Base-by-base conservation (phyloP, 2,797 vertebrate genomes). In the Parotocinclus haroldoi region DNA sequence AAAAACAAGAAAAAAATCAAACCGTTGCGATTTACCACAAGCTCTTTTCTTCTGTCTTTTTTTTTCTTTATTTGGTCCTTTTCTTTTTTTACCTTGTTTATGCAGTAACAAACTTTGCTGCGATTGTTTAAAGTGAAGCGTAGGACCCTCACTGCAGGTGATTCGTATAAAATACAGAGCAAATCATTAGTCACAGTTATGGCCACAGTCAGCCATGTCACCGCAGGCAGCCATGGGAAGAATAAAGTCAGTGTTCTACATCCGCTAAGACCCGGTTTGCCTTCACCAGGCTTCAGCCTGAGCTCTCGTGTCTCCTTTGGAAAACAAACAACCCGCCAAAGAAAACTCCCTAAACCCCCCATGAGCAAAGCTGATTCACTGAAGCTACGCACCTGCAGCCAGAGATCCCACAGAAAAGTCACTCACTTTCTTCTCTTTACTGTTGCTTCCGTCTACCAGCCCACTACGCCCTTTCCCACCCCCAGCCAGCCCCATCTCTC, bases 131-230 rank as follows among this genome's bases (percentile, higher is more conserved):
- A 78, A 70, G 71, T 59, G 38, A 61, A 39, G 72, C 80, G 71
- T 64, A 57, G 54, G 68, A 75, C 78, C 13, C 79, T 58, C 19
- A 73, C 76, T 69, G 44, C 16, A 13, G 49, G 59, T 37, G 76
- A 82, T 86, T 85, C 80, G 80, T 85, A 80, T 81, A 80, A 83
- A 84, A 81, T 56, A 69, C 78, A 85, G 81, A 82, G 81, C 52
- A 74, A 72, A 68, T 83, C 81, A 84, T 82, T 72, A 66, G 75
- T 16, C 55, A 78, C 81, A 76, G 84, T 85, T 76, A 83, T 51
- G 54, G 46, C 49, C 36, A 57, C 79, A 78, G 85, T 82, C 80
- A 39, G 58, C 65, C 74, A 72, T 77, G 78, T 82, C 74, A 74
- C 40, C 66, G 58, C 14, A 17, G 49, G 76, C 66, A 39, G 76